Base-by-base conservation (phyloP, 2,797 vertebrate species). In the Sebastiscus albofasciatus region DNA sequence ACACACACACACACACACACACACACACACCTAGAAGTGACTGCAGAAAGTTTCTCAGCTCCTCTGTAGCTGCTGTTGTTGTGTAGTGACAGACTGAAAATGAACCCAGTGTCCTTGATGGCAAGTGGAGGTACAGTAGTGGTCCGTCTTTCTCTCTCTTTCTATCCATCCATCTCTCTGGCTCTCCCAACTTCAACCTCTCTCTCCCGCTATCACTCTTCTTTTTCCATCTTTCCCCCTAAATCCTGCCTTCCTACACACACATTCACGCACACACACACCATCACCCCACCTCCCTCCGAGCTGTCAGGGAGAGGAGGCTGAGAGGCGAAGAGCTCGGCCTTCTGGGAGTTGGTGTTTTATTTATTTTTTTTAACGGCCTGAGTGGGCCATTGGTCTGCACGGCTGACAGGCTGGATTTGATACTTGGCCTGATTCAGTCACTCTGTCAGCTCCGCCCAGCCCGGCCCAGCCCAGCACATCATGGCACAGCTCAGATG, bases 361-460 rank as follows among this genome's bases (percentile, higher is more conserved):
- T 54, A 81, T 79, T 75, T 77, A 5, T 80, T 82, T 85, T 85
- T 26, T 6, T 29, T 10, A 90, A 88, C 0, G 84, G 80, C 87
- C 91, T 90, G 89, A 91, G 90, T 86, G 80, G 87, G 85, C 87
- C 77, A 59, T 67, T 33, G 90, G 87, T 90, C 85, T 87, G 86
- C 85, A 73, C 62, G 88, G 79, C 80, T 92, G 94, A 93, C 93
- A 91, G 89, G 79, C 85, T 79, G 79, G 80, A 82, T 91, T 88
- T 94, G 92, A 94, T 94, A 90, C 89, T 92, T 94, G 94, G 90
- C 94, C 94, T 93, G 88, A 94, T 93, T 94, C 94, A 92, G 93
- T 94, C 94, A 94, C 75, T 94, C 92, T 89, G 58, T 77, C 67
- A 39, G 82, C 82, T 74, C 79, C 24, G 18, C 81, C 72, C 81